Evolutionary conservation across 2,888 invertebrate species (phyloP).

Genomic region (Temnothorax ravouxi): DNA sequence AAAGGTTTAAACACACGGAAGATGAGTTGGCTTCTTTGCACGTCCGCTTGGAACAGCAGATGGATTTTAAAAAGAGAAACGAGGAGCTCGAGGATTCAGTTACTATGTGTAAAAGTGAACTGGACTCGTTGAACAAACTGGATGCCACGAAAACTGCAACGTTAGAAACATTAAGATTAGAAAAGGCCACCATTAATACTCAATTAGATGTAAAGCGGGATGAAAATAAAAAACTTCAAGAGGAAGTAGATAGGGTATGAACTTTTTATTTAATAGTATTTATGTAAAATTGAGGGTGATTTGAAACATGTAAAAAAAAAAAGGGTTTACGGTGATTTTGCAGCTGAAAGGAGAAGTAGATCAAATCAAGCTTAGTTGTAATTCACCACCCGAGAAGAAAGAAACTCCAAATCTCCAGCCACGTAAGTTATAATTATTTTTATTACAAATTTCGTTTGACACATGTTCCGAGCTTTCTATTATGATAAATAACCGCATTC

Average conservation of each 20-base stretch:
- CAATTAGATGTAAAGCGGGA: constrained; percentile 76
- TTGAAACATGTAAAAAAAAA: background rate
- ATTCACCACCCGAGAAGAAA: constrained; percentile 62
- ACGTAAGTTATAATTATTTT: constrained; percentile 70
- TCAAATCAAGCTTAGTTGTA: constrained; percentile 75
- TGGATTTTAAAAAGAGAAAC: constrained; percentile 76
- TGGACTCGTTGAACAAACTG: constrained; percentile 81
- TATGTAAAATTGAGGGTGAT: background rate
- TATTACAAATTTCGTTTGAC: constrained; percentile 22
- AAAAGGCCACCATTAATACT: constrained; percentile 77
- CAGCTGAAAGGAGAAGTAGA: constrained; percentile 79
- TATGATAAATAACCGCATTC: background rate
- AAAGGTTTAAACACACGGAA: constrained; percentile 78
- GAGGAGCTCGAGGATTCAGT: constrained; percentile 79
- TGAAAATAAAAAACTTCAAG: constrained; percentile 80
- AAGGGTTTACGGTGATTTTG: constrained; percentile 50
- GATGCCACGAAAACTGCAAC: constrained; percentile 79
- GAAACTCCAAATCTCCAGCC: constrained; percentile 16
- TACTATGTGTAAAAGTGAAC: constrained; percentile 80
- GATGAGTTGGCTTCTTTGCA: constrained; percentile 79
- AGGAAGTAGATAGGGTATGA: constrained; percentile 79
- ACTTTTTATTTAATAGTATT: background rate
- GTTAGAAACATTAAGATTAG: constrained; percentile 80
- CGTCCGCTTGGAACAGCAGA: constrained; percentile 80
- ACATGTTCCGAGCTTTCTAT: background rate